A percentile compares a stretch with the other conserved stretches of the same genome.
phyloP scores from a whole-genome alignment of 2,113 vertebrate genomes.

The Neoarius graeffei region DNA sequence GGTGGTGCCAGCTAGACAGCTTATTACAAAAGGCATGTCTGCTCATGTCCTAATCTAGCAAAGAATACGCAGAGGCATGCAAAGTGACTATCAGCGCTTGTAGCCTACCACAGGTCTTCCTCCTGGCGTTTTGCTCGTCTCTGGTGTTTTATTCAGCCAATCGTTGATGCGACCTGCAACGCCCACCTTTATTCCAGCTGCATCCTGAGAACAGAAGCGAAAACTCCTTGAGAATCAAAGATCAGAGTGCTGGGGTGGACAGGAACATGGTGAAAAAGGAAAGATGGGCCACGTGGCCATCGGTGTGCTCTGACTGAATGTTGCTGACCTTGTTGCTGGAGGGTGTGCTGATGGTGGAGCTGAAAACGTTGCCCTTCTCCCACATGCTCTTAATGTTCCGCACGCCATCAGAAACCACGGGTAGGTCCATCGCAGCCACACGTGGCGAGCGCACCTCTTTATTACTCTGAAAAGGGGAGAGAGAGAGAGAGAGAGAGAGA shows the following conservation, averaged over 20 bases:
- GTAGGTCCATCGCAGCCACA: slow-evolving; percentile 83
- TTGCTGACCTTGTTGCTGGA: slow-evolving; percentile 84
- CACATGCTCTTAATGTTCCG: slow-evolving; percentile 98
- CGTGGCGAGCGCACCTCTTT: slow-evolving; percentile 80
- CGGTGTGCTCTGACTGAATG: neutral
- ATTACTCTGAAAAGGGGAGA: slow-evolving; percentile 74
- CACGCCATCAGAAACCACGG: slow-evolving; percentile 85
- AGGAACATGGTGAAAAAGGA: slow-evolving; percentile 52
- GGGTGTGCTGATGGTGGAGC: slow-evolving; percentile 75
- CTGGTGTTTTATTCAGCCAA: slow-evolving; percentile 97
- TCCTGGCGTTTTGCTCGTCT: slow-evolving; percentile 83
- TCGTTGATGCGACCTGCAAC: slow-evolving; percentile 97
- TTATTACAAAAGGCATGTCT: neutral
- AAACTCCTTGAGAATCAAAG: slow-evolving; percentile 53
- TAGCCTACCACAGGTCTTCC: slow-evolving; percentile 88
- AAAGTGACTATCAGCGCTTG: neutral
- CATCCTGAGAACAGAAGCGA: slow-evolving; percentile 79
- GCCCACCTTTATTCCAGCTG: slow-evolving; percentile 93
- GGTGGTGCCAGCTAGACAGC: slow-evolving; percentile 58
- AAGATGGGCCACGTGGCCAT: slow-evolving; percentile 40
- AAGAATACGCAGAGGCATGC: neutral
- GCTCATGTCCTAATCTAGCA: neutral
- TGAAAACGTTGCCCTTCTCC: slow-evolving; percentile 92
- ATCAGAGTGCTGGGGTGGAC: slow-evolving; percentile 53
- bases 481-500: slow-evolving; percentile 23